These are phyloP conservation scores for Aldabrachelys gigantea DNA, from an alignment of 2,113 vertebrate genomes.

Conservation along the genomic window DNA sequence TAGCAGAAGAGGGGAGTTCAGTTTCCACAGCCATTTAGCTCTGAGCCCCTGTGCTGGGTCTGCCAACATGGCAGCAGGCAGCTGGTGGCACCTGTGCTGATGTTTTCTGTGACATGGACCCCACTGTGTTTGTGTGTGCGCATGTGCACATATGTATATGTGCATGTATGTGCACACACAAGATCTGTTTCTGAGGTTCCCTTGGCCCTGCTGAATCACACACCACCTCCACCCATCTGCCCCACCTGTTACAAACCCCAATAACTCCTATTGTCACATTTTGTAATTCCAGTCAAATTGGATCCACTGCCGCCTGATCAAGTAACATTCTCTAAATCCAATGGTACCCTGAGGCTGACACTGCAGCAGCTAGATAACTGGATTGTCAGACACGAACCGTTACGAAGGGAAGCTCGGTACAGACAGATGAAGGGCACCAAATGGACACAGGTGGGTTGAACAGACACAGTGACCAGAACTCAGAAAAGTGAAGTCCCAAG, in stretches of 20 bases:
- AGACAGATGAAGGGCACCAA: background rate
- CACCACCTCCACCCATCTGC: too few species aligned
- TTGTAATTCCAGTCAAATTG: slow-evolving; percentile 63
- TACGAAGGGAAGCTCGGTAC: background rate
- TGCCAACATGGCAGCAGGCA: background rate
- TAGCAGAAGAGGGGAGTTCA: background rate
- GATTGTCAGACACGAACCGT: accelerated
- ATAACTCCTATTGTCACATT: accelerated
- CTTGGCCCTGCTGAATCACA: background rate
- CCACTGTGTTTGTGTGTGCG: background rate
- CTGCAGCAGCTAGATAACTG: background rate
- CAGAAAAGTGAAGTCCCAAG: background rate
- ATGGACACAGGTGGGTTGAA: background rate
- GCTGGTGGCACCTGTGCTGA: background rate
- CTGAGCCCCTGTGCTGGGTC: background rate
- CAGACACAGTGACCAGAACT: background rate
- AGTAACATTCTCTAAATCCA: background rate
- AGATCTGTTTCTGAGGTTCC: background rate
- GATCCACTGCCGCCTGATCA: accelerated
- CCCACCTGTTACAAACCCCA: background rate
- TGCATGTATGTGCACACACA: too few species aligned
- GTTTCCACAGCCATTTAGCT: background rate
- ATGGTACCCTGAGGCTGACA: background rate
- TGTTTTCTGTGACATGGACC: background rate
- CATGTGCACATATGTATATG: background rate